Conservation (phyloP, 2,888 invertebrate genomes). For the Phyllotreta striolata region DNA sequence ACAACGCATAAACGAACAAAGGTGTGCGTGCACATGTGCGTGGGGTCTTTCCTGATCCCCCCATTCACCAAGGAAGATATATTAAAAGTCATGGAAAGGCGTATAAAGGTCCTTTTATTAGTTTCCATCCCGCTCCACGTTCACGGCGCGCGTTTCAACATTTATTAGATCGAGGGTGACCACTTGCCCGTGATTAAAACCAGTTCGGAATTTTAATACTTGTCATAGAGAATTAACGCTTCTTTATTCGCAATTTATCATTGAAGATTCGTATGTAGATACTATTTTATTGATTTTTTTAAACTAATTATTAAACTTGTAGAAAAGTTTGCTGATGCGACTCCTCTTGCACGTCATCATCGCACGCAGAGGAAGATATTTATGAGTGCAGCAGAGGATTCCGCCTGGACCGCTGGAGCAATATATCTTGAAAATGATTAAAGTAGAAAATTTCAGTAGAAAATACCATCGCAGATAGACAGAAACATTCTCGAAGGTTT, state of each 20-base stretch:
- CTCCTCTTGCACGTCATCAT: too few species aligned
- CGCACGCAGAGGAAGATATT: too few species aligned
- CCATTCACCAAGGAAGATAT: constrained; percentile 32
- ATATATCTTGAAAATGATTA: constrained; percentile 51
- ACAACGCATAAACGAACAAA: constrained; percentile 35
- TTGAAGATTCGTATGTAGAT: too few species aligned
- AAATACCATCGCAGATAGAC: constrained; percentile 56
- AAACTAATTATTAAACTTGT: too few species aligned
- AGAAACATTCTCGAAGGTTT: constrained; percentile 58
- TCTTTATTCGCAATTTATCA: constrained; percentile 22
- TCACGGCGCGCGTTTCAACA: constrained; percentile 49
- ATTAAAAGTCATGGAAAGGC: constrained; percentile 42
- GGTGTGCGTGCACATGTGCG: constrained; percentile 37
- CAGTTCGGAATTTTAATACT: constrained; percentile 59
- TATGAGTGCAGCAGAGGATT: constrained; percentile 7
- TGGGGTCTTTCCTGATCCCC: constrained; percentile 20
- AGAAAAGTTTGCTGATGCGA: too few species aligned
- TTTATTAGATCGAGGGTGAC: constrained; percentile 60
- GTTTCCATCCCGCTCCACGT: constrained; percentile 53
- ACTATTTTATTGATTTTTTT: too few species aligned
- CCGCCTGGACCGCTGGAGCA: constrained; percentile 20
- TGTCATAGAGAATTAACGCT: constrained; percentile 58
- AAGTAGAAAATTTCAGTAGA: constrained; percentile 49
- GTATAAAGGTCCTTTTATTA: constrained; percentile 40
- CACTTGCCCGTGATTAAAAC: constrained; percentile 58